Evolutionary conservation across 2,113 vertebrate genomes (phyloP).

Genomic region (Petrocephalus microphthalmus): DNA sequence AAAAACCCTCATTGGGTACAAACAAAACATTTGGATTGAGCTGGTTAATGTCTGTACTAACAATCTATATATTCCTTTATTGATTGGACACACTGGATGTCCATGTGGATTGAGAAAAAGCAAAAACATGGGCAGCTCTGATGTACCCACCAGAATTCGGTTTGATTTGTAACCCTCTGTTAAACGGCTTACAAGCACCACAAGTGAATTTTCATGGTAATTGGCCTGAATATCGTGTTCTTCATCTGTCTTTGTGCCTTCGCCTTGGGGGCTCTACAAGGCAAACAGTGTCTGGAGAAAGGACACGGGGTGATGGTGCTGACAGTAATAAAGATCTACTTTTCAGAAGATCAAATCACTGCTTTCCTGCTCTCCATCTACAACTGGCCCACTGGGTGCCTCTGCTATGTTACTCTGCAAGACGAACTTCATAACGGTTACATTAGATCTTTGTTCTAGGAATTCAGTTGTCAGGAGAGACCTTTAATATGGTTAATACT

Average conservation of each 20-base stretch:
- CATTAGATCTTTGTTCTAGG: constrained; percentile 48
- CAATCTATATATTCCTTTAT: neutral
- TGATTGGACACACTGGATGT: neutral
- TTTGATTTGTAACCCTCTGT: neutral
- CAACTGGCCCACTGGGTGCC: constrained; percentile 24
- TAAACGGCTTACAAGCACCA: neutral
- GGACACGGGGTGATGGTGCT: constrained; percentile 10
- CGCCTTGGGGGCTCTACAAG: constrained; percentile 29
- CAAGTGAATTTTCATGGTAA: neutral
- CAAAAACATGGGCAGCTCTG: neutral
- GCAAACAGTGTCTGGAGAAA: constrained; percentile 23
- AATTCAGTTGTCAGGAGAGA: constrained; percentile 50
- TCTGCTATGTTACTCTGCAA: constrained; percentile 17
- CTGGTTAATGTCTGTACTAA: neutral
- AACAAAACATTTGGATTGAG: neutral
- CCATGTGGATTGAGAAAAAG: neutral
- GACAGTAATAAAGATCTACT: constrained; percentile 52
- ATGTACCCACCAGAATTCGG: neutral
- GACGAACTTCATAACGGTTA: constrained; percentile 36
- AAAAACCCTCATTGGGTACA: neutral
- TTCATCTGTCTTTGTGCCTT: neutral
- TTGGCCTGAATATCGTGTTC: neutral
- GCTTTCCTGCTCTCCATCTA: neutral
- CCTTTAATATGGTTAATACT: constrained; percentile 42
- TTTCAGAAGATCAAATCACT: constrained; percentile 4